Percentiles rank a stretch among this genome's conserved stretches.
These are phyloP conservation scores for Zaprionus gabonicus DNA, from an alignment of 1,140 invertebrate genomes.

Conservation along the genomic window DNA sequence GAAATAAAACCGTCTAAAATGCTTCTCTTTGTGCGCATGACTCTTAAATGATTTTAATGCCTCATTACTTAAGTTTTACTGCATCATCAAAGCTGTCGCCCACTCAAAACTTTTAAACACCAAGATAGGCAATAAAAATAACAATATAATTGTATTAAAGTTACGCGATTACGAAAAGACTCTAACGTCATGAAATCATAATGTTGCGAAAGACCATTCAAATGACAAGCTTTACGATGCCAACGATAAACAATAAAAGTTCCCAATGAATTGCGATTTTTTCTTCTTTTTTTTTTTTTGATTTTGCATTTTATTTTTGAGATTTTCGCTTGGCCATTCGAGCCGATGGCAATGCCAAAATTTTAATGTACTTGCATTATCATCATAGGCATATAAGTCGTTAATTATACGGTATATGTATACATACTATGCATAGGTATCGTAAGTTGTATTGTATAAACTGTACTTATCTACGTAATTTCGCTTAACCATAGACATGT, in stretches of 20 bases:
- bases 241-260: slow-evolving; percentile 3
- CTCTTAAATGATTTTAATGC: not conserved
- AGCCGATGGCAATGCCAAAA: slow-evolving; percentile 32
- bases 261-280: not conserved
- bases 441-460: slow-evolving; percentile 30
- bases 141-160: not conserved
- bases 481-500: slow-evolving; percentile 10
- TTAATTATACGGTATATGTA: slow-evolving; percentile 21
- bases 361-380: slow-evolving; percentile 33
- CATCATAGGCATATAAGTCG: slow-evolving; percentile 14
- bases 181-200: not conserved
- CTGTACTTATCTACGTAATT: slow-evolving; percentile 22
- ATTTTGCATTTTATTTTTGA: slow-evolving; percentile 34
- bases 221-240: not conserved
- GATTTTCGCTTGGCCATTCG: slow-evolving; percentile 31
- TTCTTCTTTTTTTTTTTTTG: not conserved
- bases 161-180: not conserved
- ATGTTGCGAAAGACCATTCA: not conserved
- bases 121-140: not conserved
- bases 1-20: no score
- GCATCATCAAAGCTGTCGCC: not conserved
- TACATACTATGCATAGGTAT: slow-evolving; percentile 32
- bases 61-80: not conserved
- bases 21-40: no score
- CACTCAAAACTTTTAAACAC: not conserved